Conservation (phyloP, 2,888 invertebrate species). For the Notodonta dromedarius region DNA sequence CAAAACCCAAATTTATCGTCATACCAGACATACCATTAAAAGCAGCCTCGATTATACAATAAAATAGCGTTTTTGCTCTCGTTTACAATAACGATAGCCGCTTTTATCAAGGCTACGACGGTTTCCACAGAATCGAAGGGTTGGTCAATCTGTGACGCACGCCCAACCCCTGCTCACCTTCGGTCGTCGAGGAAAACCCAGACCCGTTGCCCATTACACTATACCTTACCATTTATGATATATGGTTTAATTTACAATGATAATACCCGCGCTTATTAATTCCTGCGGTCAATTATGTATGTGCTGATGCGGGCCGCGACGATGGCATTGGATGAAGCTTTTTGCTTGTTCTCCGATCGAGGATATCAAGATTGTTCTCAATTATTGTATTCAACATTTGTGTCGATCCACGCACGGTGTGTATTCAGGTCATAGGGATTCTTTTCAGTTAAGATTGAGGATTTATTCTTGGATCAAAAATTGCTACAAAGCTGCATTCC, state of each 20-base stretch:
- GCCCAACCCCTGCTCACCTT: conserved; percentile 63
- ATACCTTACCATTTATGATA: conserved; percentile 31
- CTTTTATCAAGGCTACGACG: conserved; percentile 3
- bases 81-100: neutral
- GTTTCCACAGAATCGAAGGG: conserved; percentile 53
- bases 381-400: conserved; percentile 8
- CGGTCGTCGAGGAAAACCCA: conserved; percentile 63
- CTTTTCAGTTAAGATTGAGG: too few species aligned
- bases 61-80: conserved; percentile 1
- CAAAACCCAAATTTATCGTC: neutral
- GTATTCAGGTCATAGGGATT: too few species aligned
- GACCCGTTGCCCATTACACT: conserved; percentile 22
- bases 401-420: neutral
- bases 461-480: too few species aligned
- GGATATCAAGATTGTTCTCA: conserved; percentile 20
- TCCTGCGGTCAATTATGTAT: conserved; percentile 48
- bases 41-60: conserved; percentile 15
- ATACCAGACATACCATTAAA: neutral
- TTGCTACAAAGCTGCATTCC: too few species aligned
- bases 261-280: conserved; percentile 44
- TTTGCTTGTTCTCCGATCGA: conserved; percentile 24
- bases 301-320: conserved; percentile 35
- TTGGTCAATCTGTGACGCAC: conserved; percentile 62
- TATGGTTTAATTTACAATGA: conserved; percentile 39
- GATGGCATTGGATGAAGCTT: conserved; percentile 33